Percentiles rank a stretch among this genome's conserved stretches.
Evolutionary conservation across 2,113 vertebrate genomes (phyloP).

Genomic region (Brachyhypopomus gauderio): DNA sequence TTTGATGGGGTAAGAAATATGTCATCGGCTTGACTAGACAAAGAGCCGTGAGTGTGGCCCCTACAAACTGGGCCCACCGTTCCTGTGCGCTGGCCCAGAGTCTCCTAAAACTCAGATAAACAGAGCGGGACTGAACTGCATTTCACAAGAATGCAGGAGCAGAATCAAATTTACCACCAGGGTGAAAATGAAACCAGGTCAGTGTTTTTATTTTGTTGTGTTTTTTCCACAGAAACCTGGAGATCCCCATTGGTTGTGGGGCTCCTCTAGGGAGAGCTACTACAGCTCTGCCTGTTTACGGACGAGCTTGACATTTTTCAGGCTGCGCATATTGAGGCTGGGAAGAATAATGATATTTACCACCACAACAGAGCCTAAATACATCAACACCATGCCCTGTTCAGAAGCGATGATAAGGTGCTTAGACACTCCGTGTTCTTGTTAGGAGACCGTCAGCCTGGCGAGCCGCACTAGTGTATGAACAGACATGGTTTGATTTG

Average conservation of each 20-base stretch:
- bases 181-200: conserved; percentile 15
- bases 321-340: conserved; percentile 28
- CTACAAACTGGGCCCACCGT: too few species aligned
- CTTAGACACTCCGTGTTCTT: conserved; percentile 15
- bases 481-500: too few species aligned
- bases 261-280: conserved; percentile 22
- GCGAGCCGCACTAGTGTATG: neutral
- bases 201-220: conserved; percentile 8
- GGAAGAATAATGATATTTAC: conserved; percentile 38
- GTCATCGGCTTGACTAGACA: too few species aligned
- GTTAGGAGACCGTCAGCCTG: conserved; percentile 1
- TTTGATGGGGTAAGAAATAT: too few species aligned
- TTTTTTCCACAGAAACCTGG: conserved; percentile 21
- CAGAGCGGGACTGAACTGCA: neutral
- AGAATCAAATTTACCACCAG: neutral
- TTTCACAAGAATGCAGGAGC: neutral
- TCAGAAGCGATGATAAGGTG: conserved; percentile 1
- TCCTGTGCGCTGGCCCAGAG: too few species aligned
- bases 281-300: conserved; percentile 29
- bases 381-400: conserved; percentile 20
- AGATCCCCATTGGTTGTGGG: neutral
- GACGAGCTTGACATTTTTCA: conserved; percentile 39
- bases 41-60: too few species aligned
- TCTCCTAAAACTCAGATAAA: too few species aligned
- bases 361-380: conserved; percentile 30